Base-by-base conservation (phyloP, 1,140 invertebrate genomes). In the Cecropterus lyciades region DNA sequence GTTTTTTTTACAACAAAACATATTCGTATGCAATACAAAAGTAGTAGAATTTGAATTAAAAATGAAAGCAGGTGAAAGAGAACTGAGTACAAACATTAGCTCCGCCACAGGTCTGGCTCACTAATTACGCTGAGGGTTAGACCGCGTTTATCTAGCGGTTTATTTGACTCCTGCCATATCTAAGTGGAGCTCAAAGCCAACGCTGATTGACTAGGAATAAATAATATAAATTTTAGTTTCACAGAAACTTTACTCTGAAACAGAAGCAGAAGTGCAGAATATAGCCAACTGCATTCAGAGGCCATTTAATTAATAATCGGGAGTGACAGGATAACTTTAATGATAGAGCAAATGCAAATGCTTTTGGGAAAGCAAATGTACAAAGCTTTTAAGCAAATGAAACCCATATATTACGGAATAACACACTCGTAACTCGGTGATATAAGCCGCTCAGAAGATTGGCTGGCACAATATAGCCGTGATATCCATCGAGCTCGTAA, bases 381-480 rank as follows among this genome's bases (percentile, higher is more conserved):
- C 79, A 79, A 87, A 84, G 84, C 87, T 89, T 87, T 89, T 89
- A 89, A 86, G 72, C 81, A 89, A 89, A 89, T 89, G 87, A 89
- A 89, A 86, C 63, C 72, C 84, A 83, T 89, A 85, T 85, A 86
- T 87, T 87, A 83, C 82, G 64, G 80, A 86, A 87, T 87, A 88
- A 86, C 84, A 73, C 75, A 84, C 84, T 82, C 82, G 80, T 82
- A 84, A 86, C 79, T 84, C 73, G 67, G 73, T 82, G 75, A 81
- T 85, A 81, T 85, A 84, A 85, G 79, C 79, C 66, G 80, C 78
- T 82, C 78, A 77, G 82, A 84, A 81, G 84, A 85, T 85, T 81
- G 79, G 71, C 82, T 79, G 77, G 84, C 79, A 84, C 83, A 82
- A 77, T 78, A 73, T 76, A 79, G 70, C 71, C 14, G 69, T 78